phyloP scores from a whole-genome alignment of 2,888 invertebrate genomes.

The Corythucha ciliata region DNA sequence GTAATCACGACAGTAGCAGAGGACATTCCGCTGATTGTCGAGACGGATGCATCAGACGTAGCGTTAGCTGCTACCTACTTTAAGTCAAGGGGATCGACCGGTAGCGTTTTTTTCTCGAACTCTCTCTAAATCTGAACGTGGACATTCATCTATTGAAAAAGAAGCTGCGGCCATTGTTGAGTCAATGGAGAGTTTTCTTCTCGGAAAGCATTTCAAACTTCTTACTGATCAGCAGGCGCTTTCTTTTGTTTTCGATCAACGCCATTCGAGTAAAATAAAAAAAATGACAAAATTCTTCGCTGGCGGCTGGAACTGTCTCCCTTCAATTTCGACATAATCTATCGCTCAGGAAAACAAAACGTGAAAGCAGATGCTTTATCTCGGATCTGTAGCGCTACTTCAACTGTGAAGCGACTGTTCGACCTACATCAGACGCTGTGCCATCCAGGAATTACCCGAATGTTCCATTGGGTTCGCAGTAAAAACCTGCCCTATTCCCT shows the following conservation, averaged over 20 bases:
- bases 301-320: slow-evolving; percentile 15
- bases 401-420: not conserved
- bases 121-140: too few relatives aligned
- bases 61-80: too few relatives aligned
- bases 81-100: too few relatives aligned
- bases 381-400: not conserved
- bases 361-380: slow-evolving; percentile 3
- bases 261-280: slow-evolving; percentile 12
- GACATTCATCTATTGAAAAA: too few relatives aligned
- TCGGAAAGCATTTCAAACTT: too few relatives aligned
- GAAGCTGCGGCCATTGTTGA: too few relatives aligned
- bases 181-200: too few relatives aligned
- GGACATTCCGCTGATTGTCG: too few relatives aligned
- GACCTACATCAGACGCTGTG: slow-evolving; percentile 9
- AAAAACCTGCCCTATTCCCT: slow-evolving; percentile 14
- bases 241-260: slow-evolving; percentile 16
- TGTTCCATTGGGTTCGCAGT: slow-evolving; percentile 12
- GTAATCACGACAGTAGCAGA: too few relatives aligned
- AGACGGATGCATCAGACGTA: too few relatives aligned
- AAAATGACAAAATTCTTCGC: slow-evolving; percentile 12
- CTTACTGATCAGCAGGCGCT: too few relatives aligned
- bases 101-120: too few relatives aligned
- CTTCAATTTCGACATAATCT: slow-evolving; percentile 9
- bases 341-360: slow-evolving; percentile 13
- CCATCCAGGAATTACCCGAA: slow-evolving; percentile 1